Base-by-base conservation (phyloP, 2,113 vertebrate species). In the Misgurnus mizolepis region DNA sequence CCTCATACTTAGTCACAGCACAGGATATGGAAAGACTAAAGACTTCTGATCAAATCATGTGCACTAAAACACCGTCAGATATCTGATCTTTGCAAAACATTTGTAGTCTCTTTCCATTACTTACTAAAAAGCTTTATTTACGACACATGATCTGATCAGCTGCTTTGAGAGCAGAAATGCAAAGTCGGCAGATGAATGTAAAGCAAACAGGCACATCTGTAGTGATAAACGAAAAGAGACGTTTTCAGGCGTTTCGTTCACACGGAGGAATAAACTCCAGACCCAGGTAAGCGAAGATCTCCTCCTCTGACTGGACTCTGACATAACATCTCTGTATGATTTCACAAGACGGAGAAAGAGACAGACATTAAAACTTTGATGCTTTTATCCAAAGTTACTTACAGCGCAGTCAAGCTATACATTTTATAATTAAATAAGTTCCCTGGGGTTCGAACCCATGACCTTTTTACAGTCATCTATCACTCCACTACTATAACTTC, bases 171-270 rank as follows among this genome's bases (percentile, higher is more conserved):
- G 22, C 14, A 9, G 8, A 27, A 15, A 4, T 68, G 4, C 4
- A 7, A 10, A 43, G 18, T 18, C 12, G 9, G n/a, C 9, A 4
- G 43, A 68, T 50, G 18, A n/a, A 50, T 27, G 45, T 47, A 47
- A 47, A 10, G 4, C 47, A 11, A 8, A 22, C 50, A 6, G 41
- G n/a, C 47, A 14, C 15, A 34, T 53, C 8, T 10, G 55, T 22
- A 53, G 65, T 55, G 73, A 62, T 41, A 64, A 60, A 4, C 1
- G 10, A 4, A n/a, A 27, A 50, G n/a, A 10, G 45, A 47, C 45
- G 10, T 7, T 8, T 11, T 96, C 89, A 97, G 76, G 95, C 95
- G 4, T 97, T 96, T 80, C 96, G 93, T 81, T 93, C 91, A 2
- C 87, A 89, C 0, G 95, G 95, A 1, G 92, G 89, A 6, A 96